Evolutionary conservation across 2,113 vertebrate genomes (phyloP).

Genomic region (Haliaeetus leucogaster): DNA sequence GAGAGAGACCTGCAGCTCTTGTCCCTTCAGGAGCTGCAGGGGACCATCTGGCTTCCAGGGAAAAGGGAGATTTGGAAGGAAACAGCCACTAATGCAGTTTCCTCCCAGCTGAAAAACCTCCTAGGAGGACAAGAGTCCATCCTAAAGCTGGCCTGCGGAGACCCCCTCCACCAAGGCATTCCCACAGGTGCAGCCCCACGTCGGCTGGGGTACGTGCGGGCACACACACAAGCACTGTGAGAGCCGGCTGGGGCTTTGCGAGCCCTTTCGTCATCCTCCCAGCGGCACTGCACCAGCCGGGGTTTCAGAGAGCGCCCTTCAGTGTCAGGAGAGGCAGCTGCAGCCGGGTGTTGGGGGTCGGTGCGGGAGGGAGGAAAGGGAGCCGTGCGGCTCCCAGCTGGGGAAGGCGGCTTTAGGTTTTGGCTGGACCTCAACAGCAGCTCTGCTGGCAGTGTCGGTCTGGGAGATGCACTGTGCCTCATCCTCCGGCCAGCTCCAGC

Average conservation of each 20-base stretch:
- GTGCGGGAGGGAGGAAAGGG: not conserved
- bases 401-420: not conserved
- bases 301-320: not conserved
- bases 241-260: not conserved
- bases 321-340: not conserved
- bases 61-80: not conserved
- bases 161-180: not conserved
- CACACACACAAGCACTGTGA: not conserved
- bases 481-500: not conserved
- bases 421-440: conserved; percentile 20
- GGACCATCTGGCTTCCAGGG: not conserved
- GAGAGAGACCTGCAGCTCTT: not conserved
- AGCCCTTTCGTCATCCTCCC: not conserved
- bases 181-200: rapidly evolving
- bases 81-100: not conserved
- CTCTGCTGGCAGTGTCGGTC: not conserved
- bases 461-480: not conserved
- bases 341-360: not conserved
- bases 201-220: not conserved
- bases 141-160: not conserved
- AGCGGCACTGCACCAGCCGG: not conserved
- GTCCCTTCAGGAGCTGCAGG: not conserved
- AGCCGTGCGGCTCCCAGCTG: not conserved
- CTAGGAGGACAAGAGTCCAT: not conserved
- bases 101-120: not conserved